These are phyloP conservation scores for Chloroceryle aenea DNA, from an alignment of 2,113 vertebrate genomes.

Conservation along the genomic window DNA sequence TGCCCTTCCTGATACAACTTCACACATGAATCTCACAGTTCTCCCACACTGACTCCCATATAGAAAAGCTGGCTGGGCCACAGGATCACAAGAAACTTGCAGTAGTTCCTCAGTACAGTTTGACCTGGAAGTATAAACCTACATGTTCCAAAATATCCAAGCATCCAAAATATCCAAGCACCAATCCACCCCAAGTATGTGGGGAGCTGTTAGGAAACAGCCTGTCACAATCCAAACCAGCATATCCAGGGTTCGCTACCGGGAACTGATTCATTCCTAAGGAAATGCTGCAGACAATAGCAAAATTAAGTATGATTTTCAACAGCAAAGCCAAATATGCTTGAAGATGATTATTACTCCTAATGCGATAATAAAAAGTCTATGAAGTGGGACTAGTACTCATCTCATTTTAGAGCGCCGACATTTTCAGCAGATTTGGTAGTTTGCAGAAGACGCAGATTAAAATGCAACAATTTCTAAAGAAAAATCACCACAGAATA, in stretches of 20 bases:
- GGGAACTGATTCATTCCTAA: neutral
- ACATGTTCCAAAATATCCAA: neutral
- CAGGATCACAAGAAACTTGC: neutral
- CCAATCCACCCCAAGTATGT: no score
- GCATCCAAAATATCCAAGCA: neutral
- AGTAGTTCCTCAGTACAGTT: neutral
- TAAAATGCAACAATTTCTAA: neutral
- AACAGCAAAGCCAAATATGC: neutral
- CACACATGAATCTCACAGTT: neutral
- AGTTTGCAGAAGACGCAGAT: neutral
- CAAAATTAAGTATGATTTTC: neutral
- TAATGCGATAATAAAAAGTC: neutral
- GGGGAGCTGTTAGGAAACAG: neutral
- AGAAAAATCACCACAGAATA: neutral
- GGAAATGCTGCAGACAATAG: neutral
- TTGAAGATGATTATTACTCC: neutral
- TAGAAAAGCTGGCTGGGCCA: neutral
- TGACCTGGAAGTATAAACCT: neutral
- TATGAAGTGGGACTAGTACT: neutral
- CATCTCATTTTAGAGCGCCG: neutral
- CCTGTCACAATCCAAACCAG: rapidly evolving
- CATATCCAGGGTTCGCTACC: neutral
- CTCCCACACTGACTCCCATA: rapidly evolving
- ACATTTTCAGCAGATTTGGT: neutral
- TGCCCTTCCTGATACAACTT: neutral